phyloP scores from a whole-genome alignment of 2,113 vertebrate species.

The Riparia riparia region DNA sequence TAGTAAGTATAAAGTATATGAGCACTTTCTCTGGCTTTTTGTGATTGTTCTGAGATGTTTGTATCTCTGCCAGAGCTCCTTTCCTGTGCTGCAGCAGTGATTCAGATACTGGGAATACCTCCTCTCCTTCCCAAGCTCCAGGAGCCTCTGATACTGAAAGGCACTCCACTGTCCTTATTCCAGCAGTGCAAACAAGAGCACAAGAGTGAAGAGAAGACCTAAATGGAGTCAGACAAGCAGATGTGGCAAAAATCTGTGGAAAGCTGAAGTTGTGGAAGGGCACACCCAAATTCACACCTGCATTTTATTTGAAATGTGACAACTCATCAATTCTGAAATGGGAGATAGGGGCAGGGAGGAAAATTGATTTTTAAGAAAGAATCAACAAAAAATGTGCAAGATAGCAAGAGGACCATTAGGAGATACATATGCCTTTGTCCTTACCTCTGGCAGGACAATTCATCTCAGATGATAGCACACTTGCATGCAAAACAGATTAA shows the following conservation, averaged over 20 bases:
- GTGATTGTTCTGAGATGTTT: not conserved
- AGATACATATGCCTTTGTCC: not conserved
- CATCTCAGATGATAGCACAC: not conserved
- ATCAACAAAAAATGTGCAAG: not conserved
- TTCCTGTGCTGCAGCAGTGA: not conserved
- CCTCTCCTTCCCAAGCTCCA: not conserved
- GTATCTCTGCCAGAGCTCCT: not conserved
- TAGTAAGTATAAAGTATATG: not conserved
- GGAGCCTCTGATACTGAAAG: not conserved
- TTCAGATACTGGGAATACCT: not conserved
- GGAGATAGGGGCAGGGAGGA: accelerated
- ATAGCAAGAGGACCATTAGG: not conserved
- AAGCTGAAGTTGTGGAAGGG: not conserved
- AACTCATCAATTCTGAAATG: not conserved
- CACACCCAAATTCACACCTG: not conserved
- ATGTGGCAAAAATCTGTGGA: not conserved
- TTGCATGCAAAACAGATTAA: not conserved
- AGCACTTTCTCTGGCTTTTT: slow-evolving; percentile 18
- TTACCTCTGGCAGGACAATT: not conserved
- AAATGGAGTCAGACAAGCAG: not conserved
- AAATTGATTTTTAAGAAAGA: not conserved
- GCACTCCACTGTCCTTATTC: not conserved
- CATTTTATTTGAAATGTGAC: not conserved
- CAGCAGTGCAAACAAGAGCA: not conserved
- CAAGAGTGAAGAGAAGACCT: not conserved